Base-by-base conservation (phyloP, 1,140 invertebrate species). In the Magallana ariakensis region DNA sequence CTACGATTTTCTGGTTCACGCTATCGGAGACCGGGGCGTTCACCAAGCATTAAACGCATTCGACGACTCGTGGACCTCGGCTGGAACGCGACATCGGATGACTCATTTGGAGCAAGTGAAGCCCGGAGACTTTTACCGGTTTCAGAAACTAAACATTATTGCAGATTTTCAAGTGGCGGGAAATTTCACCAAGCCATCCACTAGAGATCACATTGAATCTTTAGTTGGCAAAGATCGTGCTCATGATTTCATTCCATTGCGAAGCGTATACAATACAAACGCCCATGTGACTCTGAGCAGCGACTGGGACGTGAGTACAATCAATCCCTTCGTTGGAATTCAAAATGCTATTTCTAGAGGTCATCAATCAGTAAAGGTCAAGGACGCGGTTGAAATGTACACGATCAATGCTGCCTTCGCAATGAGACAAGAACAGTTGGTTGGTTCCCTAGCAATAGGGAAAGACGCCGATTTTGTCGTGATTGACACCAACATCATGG, bases 81-180 rank as follows among this genome's bases (percentile, higher is more conserved):
- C 33, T 33, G 54, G 46, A n/a, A 80, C 84, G 7, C 84, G 89
- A 4, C 89, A 89, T 70, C 85, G 89, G 46, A 66, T 89, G 9
- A 89, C 89, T 7, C 89, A 89, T 88, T 56, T 89, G 19, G 89
- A 89, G 82, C 16, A 87, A 16, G 11, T 88, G 9, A 54, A 86
- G 15, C 3, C 5, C n/a, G 16, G 8, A 4, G 89, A 89, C 57
- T 54, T 87, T 9, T 0, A 11, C 15, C 54, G 89, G 8, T 89
- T 89, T 54, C 19, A 70, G 8, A 57, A 84, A 15, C 55, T 89
- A 9, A 83, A 57, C 16, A 83, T 87, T 11, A 84, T 89, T n/a
- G 89, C 89, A 5, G 89, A 89, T 80, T 89, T 89, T 33, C 89
- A 89, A 88, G 89, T 89, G 10, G 84, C 88, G 16, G 89, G 89